Base-by-base conservation (phyloP, 2,797 vertebrate genomes). In the Erithacus rubecula region DNA sequence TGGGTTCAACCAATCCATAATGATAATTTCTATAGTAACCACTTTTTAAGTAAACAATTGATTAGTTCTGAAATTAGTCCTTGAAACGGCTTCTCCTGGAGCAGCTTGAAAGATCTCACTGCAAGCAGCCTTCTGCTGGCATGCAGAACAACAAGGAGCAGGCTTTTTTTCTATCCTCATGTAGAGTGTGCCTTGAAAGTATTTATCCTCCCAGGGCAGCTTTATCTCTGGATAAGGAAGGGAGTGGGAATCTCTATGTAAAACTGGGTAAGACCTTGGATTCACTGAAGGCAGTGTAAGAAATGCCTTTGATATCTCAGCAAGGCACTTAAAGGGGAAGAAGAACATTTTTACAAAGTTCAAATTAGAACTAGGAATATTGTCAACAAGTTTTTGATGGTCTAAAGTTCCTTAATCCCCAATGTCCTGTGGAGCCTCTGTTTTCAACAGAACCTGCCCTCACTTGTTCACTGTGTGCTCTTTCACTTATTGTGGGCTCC, bases 1-100 rank as follows among this genome's bases (percentile, higher is more conserved):
- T 5, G 60, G 34, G 37, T 70, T 60, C 67, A 64, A 27, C 56
- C 46, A 47, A 75, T 43, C 75, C 65, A 29, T 70, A 87, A 51
- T 12, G 91, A 93, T 96, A 94, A 89, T 92, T 94, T 68, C 94
- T 94, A 89, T 70, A 91, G 94, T 75, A 92, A 95, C 87, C 52
- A 21, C 68, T 80, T 93, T 78, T 87, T 24, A 91, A 92, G 84
- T 77, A 94, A 96, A 93, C 81, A 93, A 39, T 76, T 91, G 84
- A 92, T 93, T 87, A 91, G 64, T 91, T 74, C 84, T 93, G 71
- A 93, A 92, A 67, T 69, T 20, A 93, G 89, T 89, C 96, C 85
- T 96, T 94, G 82, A 90, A 77, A 75, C 3, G 1, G 41, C 62
- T 93, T 75, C 53, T 87, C 19, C 62, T 39, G 30, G 37, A 63